phyloP scores from a whole-genome alignment of 2,113 vertebrate genomes.

The Zonotrichia leucophrys region DNA sequence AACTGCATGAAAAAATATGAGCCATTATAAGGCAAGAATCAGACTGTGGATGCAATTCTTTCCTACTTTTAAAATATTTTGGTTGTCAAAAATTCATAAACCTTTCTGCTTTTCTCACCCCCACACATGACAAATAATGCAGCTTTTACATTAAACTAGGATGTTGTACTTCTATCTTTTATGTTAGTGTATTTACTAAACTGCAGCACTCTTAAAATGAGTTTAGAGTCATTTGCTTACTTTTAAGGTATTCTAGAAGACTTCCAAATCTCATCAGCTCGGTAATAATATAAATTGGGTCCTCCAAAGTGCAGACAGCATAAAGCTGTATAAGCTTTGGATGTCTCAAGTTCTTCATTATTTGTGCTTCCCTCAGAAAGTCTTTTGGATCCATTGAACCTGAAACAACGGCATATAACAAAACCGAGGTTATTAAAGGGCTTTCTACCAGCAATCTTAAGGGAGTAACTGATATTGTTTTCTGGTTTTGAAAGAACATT shows the following conservation, averaged over 20 bases:
- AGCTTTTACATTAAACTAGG: neutral
- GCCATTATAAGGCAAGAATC: neutral
- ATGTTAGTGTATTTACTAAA: constrained; percentile 43
- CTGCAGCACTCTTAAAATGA: constrained; percentile 20
- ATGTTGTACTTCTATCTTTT: neutral
- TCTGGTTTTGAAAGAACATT: constrained; percentile 42
- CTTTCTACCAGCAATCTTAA: constrained; percentile 38
- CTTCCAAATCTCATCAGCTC: constrained; percentile 96
- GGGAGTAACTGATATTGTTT: constrained; percentile 50
- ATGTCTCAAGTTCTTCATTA: constrained; percentile 95
- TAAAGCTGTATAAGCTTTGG: constrained; percentile 96
- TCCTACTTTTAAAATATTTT: neutral
- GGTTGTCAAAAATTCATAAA: neutral
- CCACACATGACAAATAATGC: neutral
- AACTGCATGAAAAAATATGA: neutral
- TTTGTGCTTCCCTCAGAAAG: constrained; percentile 93
- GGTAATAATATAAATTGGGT: constrained; percentile 97
- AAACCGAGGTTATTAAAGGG: constrained; percentile 58
- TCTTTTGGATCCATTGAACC: constrained; percentile 90
- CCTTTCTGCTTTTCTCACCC: neutral
- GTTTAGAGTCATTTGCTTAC: constrained; percentile 77
- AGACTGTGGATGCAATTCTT: neutral
- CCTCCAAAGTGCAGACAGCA: constrained; percentile 91
- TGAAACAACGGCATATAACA: constrained; percentile 68
- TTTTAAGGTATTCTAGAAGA: constrained; percentile 89